Base-by-base conservation (phyloP, 2,888 invertebrate species). In the Philereme vetulata region DNA sequence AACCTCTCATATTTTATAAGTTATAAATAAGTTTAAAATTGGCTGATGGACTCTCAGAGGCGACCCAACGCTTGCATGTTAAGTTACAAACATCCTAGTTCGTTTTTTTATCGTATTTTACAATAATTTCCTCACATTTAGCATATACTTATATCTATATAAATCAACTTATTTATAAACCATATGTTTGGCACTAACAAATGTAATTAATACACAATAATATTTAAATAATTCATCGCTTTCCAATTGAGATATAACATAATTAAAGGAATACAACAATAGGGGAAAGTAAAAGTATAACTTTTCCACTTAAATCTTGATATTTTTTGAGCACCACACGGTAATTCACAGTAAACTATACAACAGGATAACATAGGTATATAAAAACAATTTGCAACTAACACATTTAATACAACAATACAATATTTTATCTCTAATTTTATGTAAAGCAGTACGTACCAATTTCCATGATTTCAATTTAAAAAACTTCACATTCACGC, bases 131-230 rank as follows among this genome's bases (percentile, higher is more conserved):
- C 72, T 75, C 78, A 70, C 74, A 66, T 72, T 77, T 82, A 84
- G 82, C 75, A 68, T 80, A 84, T 82, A 85, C 84, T 86, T 82
- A 84, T 84, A 84, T 72, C 75, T 82, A 89, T 86, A 88, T 84
- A 82, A 88, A 77, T 80, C 80, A 90, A 89, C 89, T 88, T 89
- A 84, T 85, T 86, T 84, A 88, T 88, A 88, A 86, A 85, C 80
- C 81, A 85, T 88, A 88, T 81, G 66, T 83, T 91, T 92, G 91
- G 92, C 92, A 92, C 91, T 89, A 91, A 90, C 78, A 88, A 85
- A 90, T 85, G 82, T 90, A 91, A 85, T 87, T 86, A 83, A 75
- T 84, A 82, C 76, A 75, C 78, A 85, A 82, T 81, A 81, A 69
- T 79, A 77, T 78, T 77, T 67, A 72, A 73, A 74, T 72, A 67